Base-by-base conservation (phyloP, 1,140 invertebrate genomes). In the Trachymyrmex septentrionalis region DNA sequence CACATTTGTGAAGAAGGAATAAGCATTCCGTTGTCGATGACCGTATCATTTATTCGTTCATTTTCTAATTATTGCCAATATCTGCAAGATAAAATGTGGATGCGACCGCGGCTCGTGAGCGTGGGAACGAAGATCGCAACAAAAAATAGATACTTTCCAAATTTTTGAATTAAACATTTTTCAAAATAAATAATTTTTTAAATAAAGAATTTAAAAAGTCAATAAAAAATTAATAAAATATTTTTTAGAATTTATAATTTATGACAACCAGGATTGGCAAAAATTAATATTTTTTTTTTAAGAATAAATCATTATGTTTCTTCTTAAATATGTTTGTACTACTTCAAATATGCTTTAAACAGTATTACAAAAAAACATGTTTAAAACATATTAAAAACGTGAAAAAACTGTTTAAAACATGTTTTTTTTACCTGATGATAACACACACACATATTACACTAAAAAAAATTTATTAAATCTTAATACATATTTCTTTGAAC, bases 11-110 rank as follows among this genome's bases (percentile, higher is more conserved):
- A n/a, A 34, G 19, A 12, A 59, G 10, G 19, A 61, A 73, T 24
- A 73, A 48, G 30, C 69, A 10, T 24, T 14, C 10, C 64, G 16
- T 82, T 82, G 21, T 72, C 34, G 38, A 69, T 66, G n/a, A 50
- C 3, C 19, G 24, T 75, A 55, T 55, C 66, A 48, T 12, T 16
- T 69, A 69, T 21, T 12, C 12, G n/a, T 69, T 48, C 3, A 10
- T 57, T 73, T 55, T 34, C 24, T 73, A 73, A 55, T 55, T 73
- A 30, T 34, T 67, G 34, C 64, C 69, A 30, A 19, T 63, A 27
- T 77, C 24, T 63, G 34, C 21, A 16, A 76, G 73, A 76, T 38
- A 27, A 30, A 34, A 76, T 14, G 9, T 27, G 16, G 19, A 73
- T 7, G 19, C 19, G 19, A 53, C 12, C 2, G 27, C 3, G 7